Conservation (phyloP, 2,797 vertebrate species). For the Ptychadena robeensis region DNA sequence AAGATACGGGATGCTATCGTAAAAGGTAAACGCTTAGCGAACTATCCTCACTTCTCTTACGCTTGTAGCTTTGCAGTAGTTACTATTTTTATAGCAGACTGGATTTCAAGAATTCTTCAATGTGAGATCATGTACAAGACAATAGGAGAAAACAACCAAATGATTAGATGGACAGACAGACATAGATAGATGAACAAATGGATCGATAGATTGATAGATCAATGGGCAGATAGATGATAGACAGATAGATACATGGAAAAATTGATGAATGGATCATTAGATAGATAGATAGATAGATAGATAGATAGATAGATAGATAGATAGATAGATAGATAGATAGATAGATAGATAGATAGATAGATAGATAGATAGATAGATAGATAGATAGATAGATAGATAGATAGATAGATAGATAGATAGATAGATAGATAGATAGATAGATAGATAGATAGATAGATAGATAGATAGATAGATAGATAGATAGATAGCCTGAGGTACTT, state of each 20-base stretch:
- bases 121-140: not conserved
- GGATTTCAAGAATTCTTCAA: not conserved
- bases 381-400: not conserved
- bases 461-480: not conserved
- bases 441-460: not conserved
- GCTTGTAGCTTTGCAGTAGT: not conserved
- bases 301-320: too few species aligned
- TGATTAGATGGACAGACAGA: too few species aligned
- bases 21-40: constrained; percentile 34
- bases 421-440: too few species aligned
- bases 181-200: not conserved
- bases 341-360: not conserved
- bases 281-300: not conserved
- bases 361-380: not conserved
- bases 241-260: not conserved
- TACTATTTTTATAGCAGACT: not conserved
- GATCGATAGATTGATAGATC: too few species aligned
- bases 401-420: too few species aligned
- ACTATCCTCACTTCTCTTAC: not conserved
- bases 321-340: too few species aligned
- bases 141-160: not conserved
- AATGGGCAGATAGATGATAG: not conserved
- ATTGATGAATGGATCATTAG: too few species aligned
- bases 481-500: not conserved
- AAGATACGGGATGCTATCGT: not conserved